A percentile compares a stretch with the other conserved stretches of the same genome.
Conservation (phyloP, 2,113 vertebrate genomes). For the Panurus biarmicus region DNA sequence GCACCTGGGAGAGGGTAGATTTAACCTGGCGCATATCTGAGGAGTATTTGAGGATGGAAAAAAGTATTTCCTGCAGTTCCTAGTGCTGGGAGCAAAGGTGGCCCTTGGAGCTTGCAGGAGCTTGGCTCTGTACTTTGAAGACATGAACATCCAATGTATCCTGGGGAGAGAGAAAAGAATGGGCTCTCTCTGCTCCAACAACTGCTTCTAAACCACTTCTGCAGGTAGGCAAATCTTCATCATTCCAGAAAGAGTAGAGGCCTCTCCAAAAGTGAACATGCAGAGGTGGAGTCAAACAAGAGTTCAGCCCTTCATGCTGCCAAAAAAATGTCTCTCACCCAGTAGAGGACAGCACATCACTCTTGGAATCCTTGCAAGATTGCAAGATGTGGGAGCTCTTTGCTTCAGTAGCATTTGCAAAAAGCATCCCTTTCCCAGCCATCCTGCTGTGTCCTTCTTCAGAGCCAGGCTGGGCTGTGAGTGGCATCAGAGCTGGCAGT, state of each 20-base stretch:
- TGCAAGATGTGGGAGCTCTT: not conserved
- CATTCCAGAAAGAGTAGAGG: not conserved
- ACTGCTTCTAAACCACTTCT: not conserved
- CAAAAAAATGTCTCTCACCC: not conserved
- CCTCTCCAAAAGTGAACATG: not conserved
- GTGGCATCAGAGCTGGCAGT: not conserved
- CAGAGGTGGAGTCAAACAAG: not conserved
- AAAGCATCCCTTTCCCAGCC: not conserved
- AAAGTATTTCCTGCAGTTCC: not conserved
- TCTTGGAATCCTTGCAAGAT: not conserved
- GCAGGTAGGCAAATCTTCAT: not conserved
- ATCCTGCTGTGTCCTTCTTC: not conserved
- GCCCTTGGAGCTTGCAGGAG: not conserved
- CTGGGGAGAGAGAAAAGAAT: not conserved
- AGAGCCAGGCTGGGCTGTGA: not conserved
- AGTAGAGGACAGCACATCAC: not conserved
- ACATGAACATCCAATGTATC: not conserved
- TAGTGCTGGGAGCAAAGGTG: not conserved
- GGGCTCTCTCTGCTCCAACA: not conserved
- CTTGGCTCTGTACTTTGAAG: not conserved
- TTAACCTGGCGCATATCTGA: not conserved
- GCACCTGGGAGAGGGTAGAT: not conserved
- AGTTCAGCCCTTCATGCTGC: not conserved
- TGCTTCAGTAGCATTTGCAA: not conserved
- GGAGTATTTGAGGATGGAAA: not conserved